phyloP scores from a whole-genome alignment of 2,113 vertebrate genomes.

The Erinaceus europaeus region DNA sequence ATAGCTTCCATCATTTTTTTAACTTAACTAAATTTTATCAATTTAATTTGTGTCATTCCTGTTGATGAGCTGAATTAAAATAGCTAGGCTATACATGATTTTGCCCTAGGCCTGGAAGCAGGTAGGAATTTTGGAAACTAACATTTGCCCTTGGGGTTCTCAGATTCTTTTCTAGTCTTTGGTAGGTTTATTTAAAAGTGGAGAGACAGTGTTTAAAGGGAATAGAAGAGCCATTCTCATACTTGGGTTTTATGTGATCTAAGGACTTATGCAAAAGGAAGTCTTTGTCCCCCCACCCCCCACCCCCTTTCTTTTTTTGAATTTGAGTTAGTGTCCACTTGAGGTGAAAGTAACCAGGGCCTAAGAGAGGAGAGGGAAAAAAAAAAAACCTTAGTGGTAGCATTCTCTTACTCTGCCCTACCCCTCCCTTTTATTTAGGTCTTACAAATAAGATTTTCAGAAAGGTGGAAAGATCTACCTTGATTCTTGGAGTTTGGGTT shows the following conservation, averaged over 20 bases:
- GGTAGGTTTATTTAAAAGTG: conserved; percentile 6
- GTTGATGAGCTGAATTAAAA: conserved; percentile 52
- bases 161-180: conserved; percentile 9
- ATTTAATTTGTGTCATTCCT: conserved; percentile 63
- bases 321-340: not conserved
- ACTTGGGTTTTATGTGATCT: not conserved
- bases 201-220: conserved; percentile 14
- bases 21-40: conserved; percentile 48
- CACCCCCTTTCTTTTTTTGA: not conserved
- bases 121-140: conserved; percentile 49
- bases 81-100: conserved; percentile 4
- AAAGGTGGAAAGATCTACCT: not conserved
- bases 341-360: not conserved
- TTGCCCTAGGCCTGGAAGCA: not conserved
- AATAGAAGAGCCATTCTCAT: not conserved
- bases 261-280: not conserved
- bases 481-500: conserved; percentile 4
- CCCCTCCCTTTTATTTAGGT: no score
- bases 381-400: not conserved
- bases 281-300: no score
- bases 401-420: not conserved
- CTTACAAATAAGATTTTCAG: not conserved
- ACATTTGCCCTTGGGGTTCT: conserved; percentile 26
- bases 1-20: conserved; percentile 41
- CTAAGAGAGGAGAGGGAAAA: no score